phyloP scores from a whole-genome alignment of 1,140 invertebrate species.

The Cylas formicarius region DNA sequence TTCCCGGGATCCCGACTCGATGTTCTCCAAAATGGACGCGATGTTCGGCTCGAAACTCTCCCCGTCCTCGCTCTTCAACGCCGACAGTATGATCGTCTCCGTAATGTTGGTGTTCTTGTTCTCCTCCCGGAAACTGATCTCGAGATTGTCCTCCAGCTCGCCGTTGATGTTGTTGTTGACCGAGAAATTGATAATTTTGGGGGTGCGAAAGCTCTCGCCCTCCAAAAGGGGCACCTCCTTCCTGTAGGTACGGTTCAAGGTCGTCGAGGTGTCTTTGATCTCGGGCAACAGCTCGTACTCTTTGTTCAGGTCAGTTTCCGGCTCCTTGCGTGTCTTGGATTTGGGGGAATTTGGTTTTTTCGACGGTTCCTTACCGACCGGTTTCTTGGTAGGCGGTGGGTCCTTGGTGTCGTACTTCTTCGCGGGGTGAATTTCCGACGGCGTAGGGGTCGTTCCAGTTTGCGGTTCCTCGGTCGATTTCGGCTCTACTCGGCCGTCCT shows the following conservation, averaged over 20 bases:
- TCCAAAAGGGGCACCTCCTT: constrained; percentile 33
- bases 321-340: constrained; percentile 5
- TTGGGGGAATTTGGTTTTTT: constrained; percentile 5
- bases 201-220: constrained; percentile 10
- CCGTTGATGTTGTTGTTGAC: constrained; percentile 13
- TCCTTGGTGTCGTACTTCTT: constrained; percentile 14
- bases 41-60: no score
- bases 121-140: constrained; percentile 1
- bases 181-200: constrained; percentile 12
- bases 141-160: constrained; percentile 14
- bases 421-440: constrained; percentile 1
- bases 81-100: background rate
- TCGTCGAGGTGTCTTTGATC: constrained; percentile 25
- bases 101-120: constrained; percentile 3
- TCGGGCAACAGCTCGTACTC: constrained; percentile 37
- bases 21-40: background rate
- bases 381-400: constrained; percentile 6
- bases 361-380: constrained; percentile 12
- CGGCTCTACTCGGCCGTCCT: constrained; percentile 18
- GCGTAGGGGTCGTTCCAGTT: constrained; percentile 1
- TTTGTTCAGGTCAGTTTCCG: constrained; percentile 23
- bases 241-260: constrained; percentile 36
- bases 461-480: constrained; percentile 11
- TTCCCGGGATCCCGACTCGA: constrained; percentile 1
- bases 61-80: constrained; percentile 1